Percentiles rank a stretch among this genome's conserved stretches.
These are phyloP conservation scores for Pemphredon lugubris DNA, from an alignment of 2,888 invertebrate species.

Conservation along the genomic window DNA sequence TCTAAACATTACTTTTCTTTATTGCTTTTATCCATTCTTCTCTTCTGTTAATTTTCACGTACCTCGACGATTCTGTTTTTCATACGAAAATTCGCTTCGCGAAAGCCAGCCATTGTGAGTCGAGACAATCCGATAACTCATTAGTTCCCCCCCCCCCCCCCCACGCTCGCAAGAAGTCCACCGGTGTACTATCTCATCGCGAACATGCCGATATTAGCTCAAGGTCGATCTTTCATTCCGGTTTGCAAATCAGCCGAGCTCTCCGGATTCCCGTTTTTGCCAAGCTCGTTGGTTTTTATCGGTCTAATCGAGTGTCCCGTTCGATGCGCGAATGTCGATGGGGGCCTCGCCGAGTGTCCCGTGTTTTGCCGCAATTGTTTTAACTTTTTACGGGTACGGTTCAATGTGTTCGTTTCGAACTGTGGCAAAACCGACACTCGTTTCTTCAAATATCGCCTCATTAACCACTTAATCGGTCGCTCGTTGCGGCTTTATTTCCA, in stretches of 20 bases:
- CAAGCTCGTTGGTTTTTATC: conserved; percentile 16
- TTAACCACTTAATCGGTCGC: no score
- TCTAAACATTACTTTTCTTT: neutral
- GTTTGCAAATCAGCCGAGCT: conserved; percentile 7
- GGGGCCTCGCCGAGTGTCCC: neutral
- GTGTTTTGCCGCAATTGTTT: neutral
- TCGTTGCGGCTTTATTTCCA: no score
- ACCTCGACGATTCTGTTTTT: neutral
- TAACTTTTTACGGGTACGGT: no score
- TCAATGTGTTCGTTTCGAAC: no score
- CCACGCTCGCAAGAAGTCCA: conserved; percentile 18
- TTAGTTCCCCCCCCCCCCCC: conserved; percentile 17
- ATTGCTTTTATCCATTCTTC: neutral
- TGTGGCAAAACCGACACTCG: no score
- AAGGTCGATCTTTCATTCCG: conserved; percentile 17
- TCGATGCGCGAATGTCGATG: conserved; percentile 17
- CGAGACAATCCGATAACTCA: conserved; percentile 28
- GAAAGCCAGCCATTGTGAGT: conserved; percentile 2
- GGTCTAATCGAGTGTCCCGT: conserved; percentile 18
- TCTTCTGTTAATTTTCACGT: neutral
- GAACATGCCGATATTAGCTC: conserved; percentile 10
- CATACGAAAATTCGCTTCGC: conserved; percentile 18
- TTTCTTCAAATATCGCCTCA: no score
- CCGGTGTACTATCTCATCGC: neutral
- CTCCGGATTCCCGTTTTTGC: conserved; percentile 13